These are phyloP conservation scores for Drosophila pseudoananassae DNA, from an alignment of 1,140 invertebrate genomes.

Conservation along the genomic window DNA sequence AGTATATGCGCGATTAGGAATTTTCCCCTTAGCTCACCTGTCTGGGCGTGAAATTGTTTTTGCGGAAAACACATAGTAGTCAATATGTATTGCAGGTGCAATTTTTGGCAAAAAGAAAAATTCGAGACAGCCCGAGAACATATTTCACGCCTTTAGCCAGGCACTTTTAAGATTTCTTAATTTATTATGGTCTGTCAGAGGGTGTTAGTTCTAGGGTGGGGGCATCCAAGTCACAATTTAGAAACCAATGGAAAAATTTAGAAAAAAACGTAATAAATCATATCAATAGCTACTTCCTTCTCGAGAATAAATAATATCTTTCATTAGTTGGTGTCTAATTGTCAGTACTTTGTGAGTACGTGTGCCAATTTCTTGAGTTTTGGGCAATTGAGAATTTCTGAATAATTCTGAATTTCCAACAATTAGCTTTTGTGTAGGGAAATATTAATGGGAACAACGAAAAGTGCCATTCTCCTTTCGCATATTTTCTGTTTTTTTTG, in stretches of 20 bases:
- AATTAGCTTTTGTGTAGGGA: conserved; percentile 5
- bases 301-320: neutral
- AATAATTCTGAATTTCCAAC: conserved; percentile 20
- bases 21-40: conserved; percentile 21
- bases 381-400: conserved; percentile 6
- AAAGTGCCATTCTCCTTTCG: neutral
- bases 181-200: conserved; percentile 20
- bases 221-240: neutral
- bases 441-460: conserved; percentile 15
- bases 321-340: conserved; percentile 59
- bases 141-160: conserved; percentile 25
- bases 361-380: conserved; percentile 1
- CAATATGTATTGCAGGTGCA: conserved; percentile 34
- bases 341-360: neutral
- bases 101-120: conserved; percentile 24
- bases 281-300: neutral
- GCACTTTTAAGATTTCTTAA: conserved; percentile 13
- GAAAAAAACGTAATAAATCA: neutral
- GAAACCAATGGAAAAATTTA: neutral
- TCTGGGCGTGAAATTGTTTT: conserved; percentile 34
- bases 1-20: conserved; percentile 15
- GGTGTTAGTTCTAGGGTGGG: neutral
- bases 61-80: neutral
- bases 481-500: conserved; percentile 7
- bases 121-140: conserved; percentile 15